Evolutionary conservation across 1,140 invertebrate species (phyloP), one percentile per base, ranked within the genome.

Genomic region (Megalonaias nervosa): DNA sequence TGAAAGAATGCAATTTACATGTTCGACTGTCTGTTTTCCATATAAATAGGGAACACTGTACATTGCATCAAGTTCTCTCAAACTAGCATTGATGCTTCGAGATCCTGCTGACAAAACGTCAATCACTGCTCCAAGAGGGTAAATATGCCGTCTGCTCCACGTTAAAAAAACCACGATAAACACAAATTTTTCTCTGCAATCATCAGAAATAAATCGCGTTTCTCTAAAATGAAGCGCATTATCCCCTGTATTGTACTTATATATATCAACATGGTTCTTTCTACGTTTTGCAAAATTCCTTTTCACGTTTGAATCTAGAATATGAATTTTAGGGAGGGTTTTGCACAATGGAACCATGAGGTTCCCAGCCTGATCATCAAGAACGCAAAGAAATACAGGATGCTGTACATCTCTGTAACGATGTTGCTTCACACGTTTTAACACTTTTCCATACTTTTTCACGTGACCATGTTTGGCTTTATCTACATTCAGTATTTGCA

Each of bases 261-360:
- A 77, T 19, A 61, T 64, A 55, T 72, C 75, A n/a, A 77, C 56
- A 60, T 66, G 61, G 70, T 71, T 71, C 14, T 56, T 71, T 72
- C 21, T 77, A 48, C 9, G 38, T 48, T 48, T 48, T 14, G 48
- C n/a, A 26, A 23, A 74, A 26, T 80, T 79, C 13, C 69, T 62
- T 67, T 14, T 69, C 48, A 76, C 62, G 0, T 58, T 59, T 48
- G 64, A 77, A 19, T 83, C 75, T 17, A 87, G 59, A 71, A 77
- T 75, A 77, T 87, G 81, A 19, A 90, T 79, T 65, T 87, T 88
- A 21, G 89, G 89, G n/a, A 86, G 70, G 17, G 79, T 87, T 75
- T 84, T 84, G 80, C 85, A 85, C 1, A 89, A 66, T 48, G 89
- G 88, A 55, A 75, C 77, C 83, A 88, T 86, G 0, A 90, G 74